Conservation (phyloP, 2,113 vertebrate genomes). For the Eulemur macaco region DNA sequence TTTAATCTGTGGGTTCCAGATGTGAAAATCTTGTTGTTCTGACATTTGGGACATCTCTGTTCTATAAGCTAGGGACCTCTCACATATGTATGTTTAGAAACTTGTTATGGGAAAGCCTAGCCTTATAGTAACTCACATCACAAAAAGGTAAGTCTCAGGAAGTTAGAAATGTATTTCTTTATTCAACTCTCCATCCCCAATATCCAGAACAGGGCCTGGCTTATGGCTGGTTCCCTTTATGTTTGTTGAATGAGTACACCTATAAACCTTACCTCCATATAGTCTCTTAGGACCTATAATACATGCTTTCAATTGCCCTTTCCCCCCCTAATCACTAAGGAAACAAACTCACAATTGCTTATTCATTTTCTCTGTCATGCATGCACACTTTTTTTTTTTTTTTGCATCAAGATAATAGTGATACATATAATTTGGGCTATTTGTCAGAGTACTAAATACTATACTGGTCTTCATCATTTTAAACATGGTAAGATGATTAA, state of each 20-base stretch:
- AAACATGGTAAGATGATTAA: neutral
- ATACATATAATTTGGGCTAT: neutral
- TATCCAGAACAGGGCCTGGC: neutral
- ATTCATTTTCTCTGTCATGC: neutral
- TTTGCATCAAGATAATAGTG: neutral
- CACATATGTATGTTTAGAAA: neutral
- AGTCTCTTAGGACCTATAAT: neutral
- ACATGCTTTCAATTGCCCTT: neutral
- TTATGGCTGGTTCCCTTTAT: neutral
- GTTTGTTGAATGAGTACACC: neutral
- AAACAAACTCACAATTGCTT: neutral
- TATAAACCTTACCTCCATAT: neutral
- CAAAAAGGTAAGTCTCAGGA: neutral
- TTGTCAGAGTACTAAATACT: neutral
- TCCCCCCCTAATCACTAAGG: fast-evolving
- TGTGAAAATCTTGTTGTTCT: neutral
- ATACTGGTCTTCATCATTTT: neutral
- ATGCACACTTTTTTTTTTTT: neutral
- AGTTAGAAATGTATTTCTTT: neutral
- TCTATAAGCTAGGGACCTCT: neutral
- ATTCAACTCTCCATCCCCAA: neutral
- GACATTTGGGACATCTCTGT: neutral
- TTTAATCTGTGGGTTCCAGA: neutral
- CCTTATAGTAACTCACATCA: neutral
- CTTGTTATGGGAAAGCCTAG: neutral